phyloP scores from a whole-genome alignment of 64 coral and sea anemone species.

The Dendrophyllia cribrosa region DNA sequence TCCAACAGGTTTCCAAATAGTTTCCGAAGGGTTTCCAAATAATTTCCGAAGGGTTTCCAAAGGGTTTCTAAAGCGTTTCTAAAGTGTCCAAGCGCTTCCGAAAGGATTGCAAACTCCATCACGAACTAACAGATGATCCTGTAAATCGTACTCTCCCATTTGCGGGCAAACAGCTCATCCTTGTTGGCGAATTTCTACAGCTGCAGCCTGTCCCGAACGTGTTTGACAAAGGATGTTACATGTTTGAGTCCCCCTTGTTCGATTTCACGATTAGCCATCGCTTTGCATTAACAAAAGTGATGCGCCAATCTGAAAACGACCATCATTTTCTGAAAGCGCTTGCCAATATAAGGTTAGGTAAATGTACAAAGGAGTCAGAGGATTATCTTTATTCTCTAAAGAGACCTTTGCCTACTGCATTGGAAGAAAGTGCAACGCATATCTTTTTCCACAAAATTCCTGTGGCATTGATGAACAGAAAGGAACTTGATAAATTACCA shows the following conservation, averaged over 20 bases:
- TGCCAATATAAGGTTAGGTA: slow-evolving; percentile 28
- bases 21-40: no score
- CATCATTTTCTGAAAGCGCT: background rate
- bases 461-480: slow-evolving; percentile 11
- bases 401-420: background rate
- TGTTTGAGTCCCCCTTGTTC: slow-evolving; percentile 34
- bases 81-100: no score
- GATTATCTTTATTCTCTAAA: slow-evolving; percentile 12
- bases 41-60: no score
- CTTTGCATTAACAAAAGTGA: slow-evolving; percentile 8
- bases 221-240: slow-evolving; percentile 21
- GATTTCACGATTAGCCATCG: background rate
- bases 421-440: slow-evolving; percentile 15
- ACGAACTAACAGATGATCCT: background rate
- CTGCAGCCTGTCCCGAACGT: slow-evolving; percentile 33
- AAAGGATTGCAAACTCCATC: no score
- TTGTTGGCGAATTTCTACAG: slow-evolving; percentile 57
- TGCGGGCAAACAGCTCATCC: slow-evolving; percentile 23
- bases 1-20: no score
- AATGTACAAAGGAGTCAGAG: slow-evolving; percentile 13
- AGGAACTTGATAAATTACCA: slow-evolving; percentile 23
- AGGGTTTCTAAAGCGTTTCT: no score
- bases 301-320: slow-evolving; percentile 38
- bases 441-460: slow-evolving; percentile 49
- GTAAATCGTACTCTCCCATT: background rate